These are phyloP conservation scores for Rhyacichthys aspro DNA, from an alignment of 2,797 vertebrate genomes.

Conservation along the genomic window DNA sequence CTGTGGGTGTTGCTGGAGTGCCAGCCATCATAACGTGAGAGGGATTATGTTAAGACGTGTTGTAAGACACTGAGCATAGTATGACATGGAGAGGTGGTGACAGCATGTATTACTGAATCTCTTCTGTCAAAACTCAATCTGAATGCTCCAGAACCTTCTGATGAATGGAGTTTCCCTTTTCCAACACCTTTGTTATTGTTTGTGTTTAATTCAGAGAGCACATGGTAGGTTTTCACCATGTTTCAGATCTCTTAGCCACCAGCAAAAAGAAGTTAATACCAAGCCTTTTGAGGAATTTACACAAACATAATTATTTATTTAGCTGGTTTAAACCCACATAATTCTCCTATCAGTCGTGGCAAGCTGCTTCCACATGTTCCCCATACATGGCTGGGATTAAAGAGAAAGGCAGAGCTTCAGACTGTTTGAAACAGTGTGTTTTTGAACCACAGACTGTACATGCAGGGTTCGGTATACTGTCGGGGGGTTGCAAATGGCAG, in stretches of 20 bases:
- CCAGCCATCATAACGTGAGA: conserved; percentile 60
- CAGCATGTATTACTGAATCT: conserved; percentile 21
- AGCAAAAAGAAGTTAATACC: conserved; percentile 70
- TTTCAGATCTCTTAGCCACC: conserved; percentile 65
- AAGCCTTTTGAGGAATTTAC: conserved; percentile 81
- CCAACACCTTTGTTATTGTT: conserved; percentile 46
- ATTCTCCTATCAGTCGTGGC: conserved; percentile 78
- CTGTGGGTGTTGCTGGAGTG: conserved; percentile 66
- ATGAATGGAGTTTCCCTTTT: conserved; percentile 13
- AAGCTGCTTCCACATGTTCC: conserved; percentile 78
- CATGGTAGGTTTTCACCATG: conserved; percentile 48
- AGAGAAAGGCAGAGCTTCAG: conserved; percentile 43
- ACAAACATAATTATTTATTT: conserved; percentile 84
- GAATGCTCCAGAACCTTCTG: conserved; percentile 27
- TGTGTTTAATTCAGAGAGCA: conserved; percentile 49
- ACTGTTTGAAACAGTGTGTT: conserved; percentile 22
- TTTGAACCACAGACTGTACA: conserved; percentile 5
- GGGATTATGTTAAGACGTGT: conserved; percentile 69
- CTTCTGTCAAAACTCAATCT: conserved; percentile 38
- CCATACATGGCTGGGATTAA: conserved; percentile 76
- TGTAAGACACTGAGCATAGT: conserved; percentile 40
- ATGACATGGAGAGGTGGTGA: conserved; percentile 42
- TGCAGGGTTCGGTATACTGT: conserved; percentile 2
- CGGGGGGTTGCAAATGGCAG: too few relatives aligned
- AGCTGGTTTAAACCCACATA: conserved; percentile 79